A percentile compares a stretch with the other conserved stretches of the same genome.
Evolutionary conservation across 2,797 vertebrate species (phyloP).

Genomic region (Hyperoplus lanceolatus): DNA sequence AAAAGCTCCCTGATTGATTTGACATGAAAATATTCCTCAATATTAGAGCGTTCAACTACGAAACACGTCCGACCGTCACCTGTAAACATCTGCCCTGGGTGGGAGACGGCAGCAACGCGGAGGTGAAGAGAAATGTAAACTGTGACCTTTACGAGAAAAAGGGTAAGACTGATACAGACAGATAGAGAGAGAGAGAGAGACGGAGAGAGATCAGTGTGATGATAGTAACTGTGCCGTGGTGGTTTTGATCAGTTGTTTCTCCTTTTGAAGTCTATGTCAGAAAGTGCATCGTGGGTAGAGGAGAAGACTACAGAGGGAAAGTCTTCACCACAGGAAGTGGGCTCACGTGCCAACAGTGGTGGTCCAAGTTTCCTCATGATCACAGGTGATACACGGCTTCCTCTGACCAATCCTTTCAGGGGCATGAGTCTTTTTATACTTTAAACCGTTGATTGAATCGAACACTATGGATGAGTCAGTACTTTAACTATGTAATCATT

Average conservation of each 20-base stretch:
- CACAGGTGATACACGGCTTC: constrained; percentile 86
- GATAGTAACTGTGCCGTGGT: neutral
- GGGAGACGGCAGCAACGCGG: constrained; percentile 83
- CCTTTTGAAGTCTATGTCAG: constrained; percentile 89
- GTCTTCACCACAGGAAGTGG: constrained; percentile 85
- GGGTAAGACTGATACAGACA: constrained; percentile 78
- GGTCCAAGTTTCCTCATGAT: constrained; percentile 92
- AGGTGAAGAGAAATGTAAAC: constrained; percentile 91
- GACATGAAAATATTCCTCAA: constrained; percentile 21
- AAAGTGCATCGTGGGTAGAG: constrained; percentile 90
- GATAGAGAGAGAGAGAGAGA: no score
- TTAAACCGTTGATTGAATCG: no score
- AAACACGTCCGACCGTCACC: constrained; percentile 84
- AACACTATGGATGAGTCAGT: neutral
- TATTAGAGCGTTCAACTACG: constrained; percentile 93
- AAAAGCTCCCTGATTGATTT: neutral
- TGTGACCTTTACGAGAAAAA: constrained; percentile 98
- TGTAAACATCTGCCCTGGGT: constrained; percentile 95
- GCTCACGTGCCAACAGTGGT: constrained; percentile 93
- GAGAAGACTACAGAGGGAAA: constrained; percentile 90
- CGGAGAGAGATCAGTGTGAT: neutral
- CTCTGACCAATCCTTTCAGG: neutral
- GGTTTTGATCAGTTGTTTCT: constrained; percentile 13
- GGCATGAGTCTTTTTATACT: neutral
- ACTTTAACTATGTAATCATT: neutral